phyloP scores from a whole-genome alignment of 92 coral and sea anemone species.

The Porites divaricata region DNA sequence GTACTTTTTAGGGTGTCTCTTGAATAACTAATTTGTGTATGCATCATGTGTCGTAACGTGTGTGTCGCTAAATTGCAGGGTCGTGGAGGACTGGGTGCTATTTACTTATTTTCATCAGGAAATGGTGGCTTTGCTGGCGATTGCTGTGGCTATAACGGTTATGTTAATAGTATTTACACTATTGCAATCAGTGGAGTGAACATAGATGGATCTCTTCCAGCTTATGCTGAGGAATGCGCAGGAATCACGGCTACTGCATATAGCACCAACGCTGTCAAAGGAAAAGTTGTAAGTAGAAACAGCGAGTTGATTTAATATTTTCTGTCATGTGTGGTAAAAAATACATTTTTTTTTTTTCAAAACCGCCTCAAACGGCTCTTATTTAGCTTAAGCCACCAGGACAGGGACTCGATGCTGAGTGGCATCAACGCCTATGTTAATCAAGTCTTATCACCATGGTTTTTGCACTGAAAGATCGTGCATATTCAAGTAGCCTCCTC shows the following conservation, averaged over 20 bases:
- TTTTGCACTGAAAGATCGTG: slow-evolving; percentile 5
- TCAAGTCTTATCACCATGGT: slow-evolving; percentile 1
- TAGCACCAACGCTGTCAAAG: slow-evolving; percentile 19
- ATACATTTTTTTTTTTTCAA: too few relatives aligned
- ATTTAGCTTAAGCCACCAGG: too few relatives aligned
- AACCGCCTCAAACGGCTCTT: neutral
- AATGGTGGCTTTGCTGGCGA: slow-evolving; percentile 37
- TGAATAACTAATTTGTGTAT: neutral
- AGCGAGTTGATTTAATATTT: neutral
- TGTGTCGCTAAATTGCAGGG: slow-evolving; percentile 9
- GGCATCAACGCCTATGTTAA: slow-evolving; percentile 7
- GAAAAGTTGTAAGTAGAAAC: slow-evolving; percentile 41
- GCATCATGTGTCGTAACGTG: neutral
- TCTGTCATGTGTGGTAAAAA: neutral
- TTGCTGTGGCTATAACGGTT: neutral
- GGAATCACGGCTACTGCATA: slow-evolving; percentile 50
- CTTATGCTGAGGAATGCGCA: slow-evolving; percentile 52
- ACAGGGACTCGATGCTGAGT: too few relatives aligned
- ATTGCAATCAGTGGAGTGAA: slow-evolving; percentile 54
- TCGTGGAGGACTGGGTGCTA: slow-evolving; percentile 47
- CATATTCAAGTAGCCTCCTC: neutral
- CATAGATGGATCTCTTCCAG: slow-evolving; percentile 39
- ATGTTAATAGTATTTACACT: neutral
- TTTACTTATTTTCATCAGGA: slow-evolving; percentile 44
- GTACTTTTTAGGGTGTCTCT: too few relatives aligned